Conservation (phyloP, 1,140 invertebrate genomes). For the Drosophila saltans region DNA sequence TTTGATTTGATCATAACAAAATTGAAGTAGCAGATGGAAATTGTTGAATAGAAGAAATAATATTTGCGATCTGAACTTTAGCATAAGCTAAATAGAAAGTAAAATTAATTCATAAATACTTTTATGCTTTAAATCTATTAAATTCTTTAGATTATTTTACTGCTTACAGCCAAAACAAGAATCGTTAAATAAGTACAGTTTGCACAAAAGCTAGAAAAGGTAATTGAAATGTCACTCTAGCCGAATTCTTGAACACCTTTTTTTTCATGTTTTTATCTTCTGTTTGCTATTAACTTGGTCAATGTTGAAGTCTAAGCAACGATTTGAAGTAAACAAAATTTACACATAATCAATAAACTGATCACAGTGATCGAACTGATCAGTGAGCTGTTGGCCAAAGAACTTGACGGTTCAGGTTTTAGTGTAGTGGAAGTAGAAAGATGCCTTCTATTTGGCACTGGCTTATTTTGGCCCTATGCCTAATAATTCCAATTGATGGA, state of each 20-base stretch:
- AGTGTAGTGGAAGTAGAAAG: constrained; percentile 14
- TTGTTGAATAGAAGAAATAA: no score
- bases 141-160: no score
- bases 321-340: constrained; percentile 29
- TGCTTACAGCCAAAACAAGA: no score
- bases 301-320: constrained; percentile 69
- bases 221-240: neutral
- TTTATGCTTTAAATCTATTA: no score
- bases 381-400: constrained; percentile 63
- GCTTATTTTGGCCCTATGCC: constrained; percentile 27
- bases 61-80: no score
- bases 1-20: no score
- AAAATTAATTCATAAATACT: no score
- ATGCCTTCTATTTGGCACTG: constrained; percentile 49
- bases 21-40: no score
- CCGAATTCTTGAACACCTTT: constrained; percentile 11
- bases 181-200: no score
- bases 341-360: constrained; percentile 43
- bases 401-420: constrained; percentile 51
- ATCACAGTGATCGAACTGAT: constrained; percentile 32
- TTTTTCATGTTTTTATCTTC: constrained; percentile 3
- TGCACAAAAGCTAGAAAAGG: neutral
- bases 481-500: constrained; percentile 26
- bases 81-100: no score
- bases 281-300: constrained; percentile 62